phyloP scores from a whole-genome alignment of 2,888 invertebrate genomes.

The Heliconius cydno region DNA sequence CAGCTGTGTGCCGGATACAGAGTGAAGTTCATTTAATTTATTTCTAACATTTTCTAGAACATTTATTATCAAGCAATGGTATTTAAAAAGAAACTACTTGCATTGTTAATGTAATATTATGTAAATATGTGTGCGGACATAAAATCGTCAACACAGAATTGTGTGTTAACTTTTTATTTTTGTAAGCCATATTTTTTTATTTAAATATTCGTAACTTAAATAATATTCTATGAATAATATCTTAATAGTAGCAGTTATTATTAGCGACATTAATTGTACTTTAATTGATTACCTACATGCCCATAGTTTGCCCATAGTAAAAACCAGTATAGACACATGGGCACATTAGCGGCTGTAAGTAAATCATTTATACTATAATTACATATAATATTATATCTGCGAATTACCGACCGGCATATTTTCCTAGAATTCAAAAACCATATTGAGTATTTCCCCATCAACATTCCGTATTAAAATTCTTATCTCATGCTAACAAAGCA shows the following conservation, averaged over 20 bases:
- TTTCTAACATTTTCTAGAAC: not conserved
- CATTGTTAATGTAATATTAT: constrained; percentile 8
- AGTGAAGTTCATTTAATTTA: not conserved
- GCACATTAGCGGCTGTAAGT: not conserved
- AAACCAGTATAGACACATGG: not conserved
- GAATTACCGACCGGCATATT: not conserved
- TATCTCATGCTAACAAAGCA: not conserved
- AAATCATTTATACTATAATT: not conserved
- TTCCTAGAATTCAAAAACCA: not conserved
- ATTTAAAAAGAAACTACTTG: not conserved
- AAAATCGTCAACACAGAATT: not conserved
- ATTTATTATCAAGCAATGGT: not conserved
- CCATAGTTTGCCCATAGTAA: not conserved
- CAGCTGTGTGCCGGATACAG: no score
- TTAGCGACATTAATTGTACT: not conserved
- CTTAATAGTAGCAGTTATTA: not conserved
- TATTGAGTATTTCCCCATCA: not conserved
- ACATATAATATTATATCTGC: not conserved
- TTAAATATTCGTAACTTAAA: no score
- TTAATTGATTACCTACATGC: not conserved
- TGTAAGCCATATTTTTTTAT: not conserved
- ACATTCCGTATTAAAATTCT: not conserved
- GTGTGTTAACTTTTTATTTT: not conserved
- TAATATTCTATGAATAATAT: not conserved
- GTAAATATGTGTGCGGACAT: not conserved